Base-by-base conservation (phyloP, 1,140 invertebrate genomes). In the Probaryconus sp. region DNA sequence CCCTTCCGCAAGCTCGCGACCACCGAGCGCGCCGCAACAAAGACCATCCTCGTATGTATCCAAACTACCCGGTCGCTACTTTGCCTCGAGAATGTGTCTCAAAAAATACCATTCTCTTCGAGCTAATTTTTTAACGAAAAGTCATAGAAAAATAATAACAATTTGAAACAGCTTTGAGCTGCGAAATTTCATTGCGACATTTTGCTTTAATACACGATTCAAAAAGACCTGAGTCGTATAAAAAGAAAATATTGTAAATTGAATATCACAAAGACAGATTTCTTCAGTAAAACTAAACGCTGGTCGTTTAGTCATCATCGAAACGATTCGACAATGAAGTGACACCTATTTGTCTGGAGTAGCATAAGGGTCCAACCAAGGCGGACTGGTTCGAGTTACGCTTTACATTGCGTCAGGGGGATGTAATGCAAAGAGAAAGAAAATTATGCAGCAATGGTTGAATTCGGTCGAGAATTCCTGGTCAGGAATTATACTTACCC, bases 401-500 rank as follows among this genome's bases (percentile, higher is more conserved):
- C 48, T 61, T 61, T 47, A 40, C 40, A 38, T 45, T 18, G 26
- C 42, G 58, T 21, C 37, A n/a, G 20, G 16, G 13, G 37, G 18
- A 56, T 30, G 42, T 50, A 74, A 68, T 56, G 50, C 58, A 72
- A 65, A 72, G 69, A 61, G 60, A 72, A 72, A 65, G 69, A 72
- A 72, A 64, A 72, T 72, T 72, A 65, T 75, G 58, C 64, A 69
- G 38, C 60, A 14, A 71, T 55, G 47, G 56, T 43, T 43, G 55
- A 72, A 69, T 77, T 69, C 40, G 70, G 69, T 53, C 17, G 68
- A 69, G 60, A 70, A 76, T 69, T 70, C 24, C 60, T 76, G 65
- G 72, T 69, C 56, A 72, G 74, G 72, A 77, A 77, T 77, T 77
- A 63, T 63, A 77, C 68, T 77, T 77, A 72, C 21, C 74, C 67